phyloP scores from a whole-genome alignment of 2,113 vertebrate genomes.

The Sitta europaea region DNA sequence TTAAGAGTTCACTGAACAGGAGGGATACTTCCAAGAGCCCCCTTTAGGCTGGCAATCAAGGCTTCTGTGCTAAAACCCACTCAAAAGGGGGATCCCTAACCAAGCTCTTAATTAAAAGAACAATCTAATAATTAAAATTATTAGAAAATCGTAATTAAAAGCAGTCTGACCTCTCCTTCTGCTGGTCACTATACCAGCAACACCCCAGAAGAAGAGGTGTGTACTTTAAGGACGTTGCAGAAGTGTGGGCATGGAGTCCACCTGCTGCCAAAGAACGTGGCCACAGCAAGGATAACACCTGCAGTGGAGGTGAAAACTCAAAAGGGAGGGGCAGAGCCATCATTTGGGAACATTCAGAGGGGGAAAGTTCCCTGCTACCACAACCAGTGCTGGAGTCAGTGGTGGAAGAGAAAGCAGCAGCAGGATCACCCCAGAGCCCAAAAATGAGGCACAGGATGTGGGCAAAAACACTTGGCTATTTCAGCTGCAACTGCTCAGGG shows the following conservation, averaged over 20 bases:
- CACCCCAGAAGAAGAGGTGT: fast-evolving
- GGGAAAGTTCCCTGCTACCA: neutral
- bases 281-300: neutral
- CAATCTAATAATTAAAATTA: neutral
- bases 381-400: fast-evolving
- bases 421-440: neutral
- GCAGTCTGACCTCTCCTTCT: neutral
- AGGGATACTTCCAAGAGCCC: neutral
- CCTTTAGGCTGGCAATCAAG: neutral
- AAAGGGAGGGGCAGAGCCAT: neutral
- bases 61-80: neutral
- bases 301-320: neutral
- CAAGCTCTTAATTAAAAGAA: neutral
- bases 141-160: neutral
- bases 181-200: neutral
- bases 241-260: neutral
- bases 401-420: neutral
- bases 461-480: neutral
- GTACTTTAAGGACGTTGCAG: neutral
- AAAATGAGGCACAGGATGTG: neutral
- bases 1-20: neutral
- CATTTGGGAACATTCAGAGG: neutral
- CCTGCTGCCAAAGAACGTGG: neutral
- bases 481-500: neutral
- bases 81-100: neutral